Evolutionary conservation across 2,797 vertebrate species (phyloP).

Genomic region (Morelia viridis): DNA sequence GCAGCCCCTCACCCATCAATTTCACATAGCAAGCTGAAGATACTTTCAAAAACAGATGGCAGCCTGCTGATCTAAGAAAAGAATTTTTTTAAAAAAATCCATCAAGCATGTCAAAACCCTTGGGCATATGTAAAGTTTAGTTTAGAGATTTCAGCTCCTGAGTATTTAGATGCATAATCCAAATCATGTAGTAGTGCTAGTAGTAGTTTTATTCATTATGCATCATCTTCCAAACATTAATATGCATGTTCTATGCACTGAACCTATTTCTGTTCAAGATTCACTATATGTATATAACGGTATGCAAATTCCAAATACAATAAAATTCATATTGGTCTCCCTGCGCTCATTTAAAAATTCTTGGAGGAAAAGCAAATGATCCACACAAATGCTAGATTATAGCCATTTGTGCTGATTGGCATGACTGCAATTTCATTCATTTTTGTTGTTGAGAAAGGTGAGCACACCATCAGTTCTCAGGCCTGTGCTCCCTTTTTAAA

Average conservation of each 20-base stretch:
- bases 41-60: conserved; percentile 12
- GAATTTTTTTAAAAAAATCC: neutral
- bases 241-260: neutral
- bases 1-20: neutral
- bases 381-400: neutral
- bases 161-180: neutral
- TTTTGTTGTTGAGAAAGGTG: neutral
- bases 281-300: neutral
- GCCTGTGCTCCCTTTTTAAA: neutral
- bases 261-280: neutral
- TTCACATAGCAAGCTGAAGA: neutral
- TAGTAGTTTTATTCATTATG: neutral
- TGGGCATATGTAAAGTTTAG: neutral
- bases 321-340: neutral
- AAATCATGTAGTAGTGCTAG: neutral
- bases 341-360: neutral
- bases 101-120: neutral
- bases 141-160: neutral
- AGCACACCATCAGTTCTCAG: neutral
- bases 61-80: neutral
- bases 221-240: neutral
- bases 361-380: neutral
- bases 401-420: neutral
- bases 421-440: neutral
- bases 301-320: neutral